Percentiles rank a stretch among this genome's conserved stretches.
These are phyloP conservation scores for Melospiza melodia DNA, from an alignment of 2,113 vertebrate species.

Conservation along the genomic window DNA sequence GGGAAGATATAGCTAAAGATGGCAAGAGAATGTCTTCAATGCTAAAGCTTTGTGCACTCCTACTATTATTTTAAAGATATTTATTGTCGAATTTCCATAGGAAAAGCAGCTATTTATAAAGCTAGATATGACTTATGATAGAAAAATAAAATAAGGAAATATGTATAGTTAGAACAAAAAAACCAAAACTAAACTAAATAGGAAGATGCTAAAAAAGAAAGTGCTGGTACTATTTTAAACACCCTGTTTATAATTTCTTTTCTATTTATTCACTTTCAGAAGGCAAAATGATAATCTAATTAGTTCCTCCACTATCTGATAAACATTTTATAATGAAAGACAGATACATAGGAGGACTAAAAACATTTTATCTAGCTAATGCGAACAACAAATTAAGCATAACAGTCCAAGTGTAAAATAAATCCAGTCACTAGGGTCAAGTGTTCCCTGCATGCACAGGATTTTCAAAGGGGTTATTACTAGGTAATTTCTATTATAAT, in stretches of 20 bases:
- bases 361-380: not conserved
- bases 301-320: not conserved
- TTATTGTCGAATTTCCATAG: not conserved
- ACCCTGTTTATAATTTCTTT: not conserved
- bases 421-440: not conserved
- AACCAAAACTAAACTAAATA: not conserved
- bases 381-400: not conserved
- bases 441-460: not conserved
- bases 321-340: not conserved
- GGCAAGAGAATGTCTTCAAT: not conserved
- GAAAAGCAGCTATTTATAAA: not conserved
- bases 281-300: not conserved
- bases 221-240: not conserved
- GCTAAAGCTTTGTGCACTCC: not conserved
- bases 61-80: not conserved
- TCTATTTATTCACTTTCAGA: not conserved
- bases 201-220: accelerated
- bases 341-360: not conserved
- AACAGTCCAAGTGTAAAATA: not conserved
- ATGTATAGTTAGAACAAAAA: not conserved
- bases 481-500: not conserved
- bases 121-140: not conserved
- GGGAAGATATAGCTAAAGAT: not conserved
- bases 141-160: not conserved
- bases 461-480: not conserved